Base-by-base conservation (phyloP, 2,888 invertebrate species). In the Drosophila picticornis region DNA sequence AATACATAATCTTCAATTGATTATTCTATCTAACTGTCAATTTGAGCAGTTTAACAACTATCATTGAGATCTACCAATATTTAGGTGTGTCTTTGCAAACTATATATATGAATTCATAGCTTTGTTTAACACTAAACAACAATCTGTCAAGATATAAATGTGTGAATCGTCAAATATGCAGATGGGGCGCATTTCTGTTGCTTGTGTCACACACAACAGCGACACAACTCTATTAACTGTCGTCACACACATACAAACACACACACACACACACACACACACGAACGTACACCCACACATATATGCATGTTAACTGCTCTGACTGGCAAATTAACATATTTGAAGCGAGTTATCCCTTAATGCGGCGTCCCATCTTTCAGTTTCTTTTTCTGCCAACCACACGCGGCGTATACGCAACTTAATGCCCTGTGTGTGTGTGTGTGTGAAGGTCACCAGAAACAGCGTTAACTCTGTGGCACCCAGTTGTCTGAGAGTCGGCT, bases 261-360 rank as follows among this genome's bases (percentile, higher is more conserved):
- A 19, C 43, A 40, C 52, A 22, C 29, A 48, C 36, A 48, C 31
- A 48, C 34, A 46, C 31, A 29, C 10, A 22, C 38, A n/a, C 16
- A 29, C 6, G 5, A 34, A 34, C 34, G 13, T 6, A 7, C 36
- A 36, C 16, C 2, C 16, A 43, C n/a, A 22, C 53, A 43, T 22
- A 43, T 22, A 43, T 43, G 56, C 50, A 55, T 60, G 63, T 68
- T 73, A 69, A 72, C 72, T 75, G 62, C 38, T 59, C 50, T 67
- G 75, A 72, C 67, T 72, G 80, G 40, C 60, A 80, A 85, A 86
- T 85, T 85, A 85, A 86, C 86, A 88, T 88, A 85, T 88, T 85
- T 73, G 40, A 69, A 72, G 84, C 63, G 60, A 82, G 78, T 88
- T 88, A 88, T 82, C 75, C 81, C 80, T 77, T 81, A 85, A 85